Evolutionary conservation across 1,140 invertebrate species (phyloP), one percentile per base, ranked within the genome.

Genomic region (Macrobrachium nipponense): DNA sequence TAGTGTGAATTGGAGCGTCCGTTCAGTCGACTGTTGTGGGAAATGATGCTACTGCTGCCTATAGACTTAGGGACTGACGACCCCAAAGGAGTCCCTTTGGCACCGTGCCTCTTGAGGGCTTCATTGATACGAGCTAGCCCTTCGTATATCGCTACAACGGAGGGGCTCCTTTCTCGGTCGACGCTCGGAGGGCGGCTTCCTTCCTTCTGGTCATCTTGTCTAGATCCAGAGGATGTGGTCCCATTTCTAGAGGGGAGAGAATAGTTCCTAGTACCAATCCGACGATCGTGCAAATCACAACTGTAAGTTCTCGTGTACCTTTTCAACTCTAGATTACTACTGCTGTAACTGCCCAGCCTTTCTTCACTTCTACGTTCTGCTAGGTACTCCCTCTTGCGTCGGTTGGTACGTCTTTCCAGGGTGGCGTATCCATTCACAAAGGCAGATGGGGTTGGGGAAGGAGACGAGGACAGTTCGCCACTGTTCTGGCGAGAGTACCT

Each of bases 71-170:
- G 27, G 27, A 20, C 59, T 77, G 66, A 51, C 59, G 61, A 51
- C 20, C 51, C 43, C 44, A 61, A 23, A 36, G 27, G 17, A 27
- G 64, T 17, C 27, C 66, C 68, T 12, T 51, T 51, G 12, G 51
- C 51, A 51, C 73, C 60, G 44, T 89, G 88, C 70, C 80, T 83
- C 62, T 75, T 64, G 7, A 89, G 77, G 4, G 88, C 88, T 62
- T 89, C 77, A 51, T 87, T 89, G 27, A 89, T 87, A 51, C 85
- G 80, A 18, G 81, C 88, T 44, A 89, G 66, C 15, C 88, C 88
- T 68, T 89, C 88, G 62, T 89, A 82, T 27, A 89, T 89, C 27
- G 80, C 82, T 51, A 64, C 27, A 8, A 88, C 59, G 15, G 82
- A 79, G 17, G 87, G 83, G 36, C 82, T 83, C 27, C 88, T 59